Percentiles rank a stretch among this genome's conserved stretches.
phyloP scores from a whole-genome alignment of 1,140 invertebrate genomes.

The Euwallacea fornicatus region DNA sequence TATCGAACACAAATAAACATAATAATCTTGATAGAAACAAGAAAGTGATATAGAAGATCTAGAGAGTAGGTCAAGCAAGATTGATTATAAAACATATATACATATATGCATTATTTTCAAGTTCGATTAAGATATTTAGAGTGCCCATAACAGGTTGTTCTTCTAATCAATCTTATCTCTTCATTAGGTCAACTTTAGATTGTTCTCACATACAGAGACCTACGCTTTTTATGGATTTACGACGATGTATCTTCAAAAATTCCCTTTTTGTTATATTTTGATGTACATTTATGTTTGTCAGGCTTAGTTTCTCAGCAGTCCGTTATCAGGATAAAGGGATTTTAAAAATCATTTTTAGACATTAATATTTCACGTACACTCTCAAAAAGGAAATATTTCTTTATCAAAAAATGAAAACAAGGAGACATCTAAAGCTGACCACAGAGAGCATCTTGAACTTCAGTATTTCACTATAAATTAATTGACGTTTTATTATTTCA shows the following conservation, averaged over 20 bases:
- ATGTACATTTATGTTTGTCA: too few species aligned
- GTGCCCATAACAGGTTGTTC: slow-evolving; percentile 14
- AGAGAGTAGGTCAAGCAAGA: slow-evolving; percentile 24
- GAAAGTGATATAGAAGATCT: slow-evolving; percentile 21
- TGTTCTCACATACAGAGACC: not conserved
- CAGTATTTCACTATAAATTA: too few species aligned
- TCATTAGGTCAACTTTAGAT: slow-evolving; percentile 5
- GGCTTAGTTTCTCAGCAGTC: not conserved
- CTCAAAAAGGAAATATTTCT: too few species aligned
- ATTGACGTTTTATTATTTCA: too few species aligned
- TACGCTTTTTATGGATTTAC: too few species aligned
- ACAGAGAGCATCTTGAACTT: too few species aligned
- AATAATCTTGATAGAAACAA: slow-evolving; percentile 22
- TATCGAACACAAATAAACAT: slow-evolving; percentile 11
- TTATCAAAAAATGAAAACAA: too few species aligned
- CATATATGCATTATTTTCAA: slow-evolving; percentile 21
- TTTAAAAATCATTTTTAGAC: not conserved
- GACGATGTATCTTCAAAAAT: too few species aligned
- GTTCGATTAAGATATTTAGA: slow-evolving; percentile 21
- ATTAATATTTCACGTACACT: too few species aligned
- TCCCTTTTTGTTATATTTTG: too few species aligned
- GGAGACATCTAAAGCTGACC: too few species aligned
- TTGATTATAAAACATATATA: slow-evolving; percentile 23
- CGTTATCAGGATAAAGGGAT: not conserved
- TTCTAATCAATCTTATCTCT: not conserved